Base-by-base conservation (phyloP, 2,113 vertebrate species). In the Thamnaconus septentrionalis region DNA sequence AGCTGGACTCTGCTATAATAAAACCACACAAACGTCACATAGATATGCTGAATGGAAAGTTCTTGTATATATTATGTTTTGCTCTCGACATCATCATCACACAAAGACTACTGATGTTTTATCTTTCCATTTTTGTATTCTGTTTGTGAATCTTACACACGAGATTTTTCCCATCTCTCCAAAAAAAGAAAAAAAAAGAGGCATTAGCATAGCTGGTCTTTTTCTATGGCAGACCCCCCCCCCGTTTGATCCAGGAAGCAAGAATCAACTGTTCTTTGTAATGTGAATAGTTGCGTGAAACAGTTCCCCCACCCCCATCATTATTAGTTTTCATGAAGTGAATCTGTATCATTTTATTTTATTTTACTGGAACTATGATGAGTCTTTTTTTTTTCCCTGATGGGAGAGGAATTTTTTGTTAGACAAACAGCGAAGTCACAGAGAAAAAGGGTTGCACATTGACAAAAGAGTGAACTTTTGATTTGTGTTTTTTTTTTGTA, bases 371-470 rank as follows among this genome's bases (percentile, higher is more conserved):
- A 31, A 31, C 18, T 31, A 31, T 31, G 18, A 93, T 92, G 91
- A 94, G 93, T 92, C 90, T 72, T 70, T 62, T 4, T 41, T 76
- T 31, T 31, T 31, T 31, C 2, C 18, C 18, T 31, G 18, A 31
- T 31, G 18, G 18, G 18, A 31, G 18, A 31, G 18, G 18, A 31
- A 2, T 31, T 31, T 31, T 31, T 31, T 31, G 18, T 31, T 31
- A 31, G 18, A 31, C 18, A 31, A 31, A 31, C 82, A 88, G 84
- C 85, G 82, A 98, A 98, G 95, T 98, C 95, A 96, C 96, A 95
- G 95, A 95, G 95, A 96, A 94, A 94, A 96, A 94, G 95, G 93
- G 95, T 98, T 98, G 97, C 96, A 98, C 96, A 98, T 96, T 96
- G 95, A 97, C 93, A 95, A 95, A 95, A 96, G 91, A 31, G 18